Evolutionary conservation across 2,113 vertebrate genomes (phyloP).

Genomic region (Deroptyus accipitrinus): DNA sequence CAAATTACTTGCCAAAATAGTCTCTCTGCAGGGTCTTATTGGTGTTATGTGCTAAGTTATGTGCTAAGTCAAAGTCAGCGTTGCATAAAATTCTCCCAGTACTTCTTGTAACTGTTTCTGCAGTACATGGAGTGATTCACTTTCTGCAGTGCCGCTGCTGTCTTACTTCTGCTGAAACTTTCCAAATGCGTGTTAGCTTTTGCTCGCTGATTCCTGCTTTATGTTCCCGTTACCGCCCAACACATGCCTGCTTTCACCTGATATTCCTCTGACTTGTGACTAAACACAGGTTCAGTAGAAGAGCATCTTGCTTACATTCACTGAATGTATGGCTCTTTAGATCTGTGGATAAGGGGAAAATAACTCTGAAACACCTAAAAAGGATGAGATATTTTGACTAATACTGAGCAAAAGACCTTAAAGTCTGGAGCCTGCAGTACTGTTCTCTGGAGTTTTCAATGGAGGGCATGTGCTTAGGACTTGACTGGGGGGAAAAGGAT

Average conservation of each 20-base stretch:
- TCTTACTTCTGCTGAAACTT: neutral
- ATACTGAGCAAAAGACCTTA: neutral
- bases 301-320: neutral
- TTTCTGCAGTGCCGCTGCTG: neutral
- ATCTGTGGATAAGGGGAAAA: neutral
- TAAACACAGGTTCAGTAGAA: neutral
- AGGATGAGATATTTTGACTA: neutral
- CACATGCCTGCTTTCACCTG: neutral
- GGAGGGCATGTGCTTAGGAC: neutral
- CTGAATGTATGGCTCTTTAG: neutral
- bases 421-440: neutral
- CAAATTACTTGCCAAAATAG: conserved; percentile 66
- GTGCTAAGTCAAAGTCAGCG: conserved; percentile 61
- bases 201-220: neutral
- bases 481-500: neutral
- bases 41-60: conserved; percentile 38
- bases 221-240: neutral
- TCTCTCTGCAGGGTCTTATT: conserved; percentile 40
- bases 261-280: neutral
- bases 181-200: neutral
- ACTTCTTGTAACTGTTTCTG: neutral
- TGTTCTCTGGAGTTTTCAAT: fast-evolving
- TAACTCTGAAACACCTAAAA: neutral
- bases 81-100: conserved; percentile 49
- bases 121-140: neutral